A percentile compares a stretch with the other conserved stretches of the same genome.
These are phyloP conservation scores for Rhadinocentrus ornatus DNA, from an alignment of 2,797 vertebrate species.

Conservation along the genomic window DNA sequence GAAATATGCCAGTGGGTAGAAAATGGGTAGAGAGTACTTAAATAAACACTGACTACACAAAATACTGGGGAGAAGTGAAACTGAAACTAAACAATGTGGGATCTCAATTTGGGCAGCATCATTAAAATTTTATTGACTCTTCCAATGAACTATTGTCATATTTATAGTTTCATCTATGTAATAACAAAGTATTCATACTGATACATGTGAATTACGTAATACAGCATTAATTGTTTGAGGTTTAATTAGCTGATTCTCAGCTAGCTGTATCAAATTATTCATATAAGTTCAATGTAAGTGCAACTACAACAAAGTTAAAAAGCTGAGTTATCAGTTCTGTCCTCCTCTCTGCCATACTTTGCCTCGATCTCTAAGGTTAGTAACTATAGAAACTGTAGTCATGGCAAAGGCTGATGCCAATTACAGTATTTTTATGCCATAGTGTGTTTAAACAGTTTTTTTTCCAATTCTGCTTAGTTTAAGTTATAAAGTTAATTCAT, in stretches of 20 bases:
- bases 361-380: background rate
- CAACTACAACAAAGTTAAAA: background rate
- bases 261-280: background rate
- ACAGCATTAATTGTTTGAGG: background rate
- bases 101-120: background rate
- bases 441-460: background rate
- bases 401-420: background rate
- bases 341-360: background rate
- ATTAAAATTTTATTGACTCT: constrained; percentile 8
- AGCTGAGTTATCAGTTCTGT: background rate
- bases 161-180: constrained; percentile 23
- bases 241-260: constrained; percentile 13
- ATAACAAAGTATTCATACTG: constrained; percentile 9
- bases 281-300: background rate
- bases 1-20: constrained; percentile 16
- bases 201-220: background rate
- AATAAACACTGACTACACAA: background rate
- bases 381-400: background rate
- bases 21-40: constrained; percentile 11
- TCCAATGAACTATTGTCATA: constrained; percentile 9
- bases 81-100: background rate
- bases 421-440: background rate
- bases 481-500: too few relatives aligned
- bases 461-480: too few relatives aligned
- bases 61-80: background rate